phyloP scores from a whole-genome alignment of 53 echinoderm and acorn worm genomes.

The Luidia sarsii region DNA sequence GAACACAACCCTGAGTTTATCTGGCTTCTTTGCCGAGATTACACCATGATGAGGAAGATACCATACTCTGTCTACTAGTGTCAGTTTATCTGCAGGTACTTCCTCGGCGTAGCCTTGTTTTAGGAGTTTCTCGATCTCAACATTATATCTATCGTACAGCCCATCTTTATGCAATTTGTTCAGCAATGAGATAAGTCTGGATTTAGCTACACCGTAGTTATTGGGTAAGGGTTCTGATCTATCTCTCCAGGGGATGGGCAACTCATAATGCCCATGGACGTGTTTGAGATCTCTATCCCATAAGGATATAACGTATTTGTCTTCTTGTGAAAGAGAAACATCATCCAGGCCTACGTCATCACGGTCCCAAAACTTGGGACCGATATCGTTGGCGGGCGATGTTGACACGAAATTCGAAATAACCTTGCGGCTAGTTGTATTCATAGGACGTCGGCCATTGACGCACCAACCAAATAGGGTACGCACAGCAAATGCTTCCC shows the following conservation, averaged over 20 bases:
- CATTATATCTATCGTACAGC: constrained; percentile 31
- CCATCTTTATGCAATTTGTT: constrained; percentile 1
- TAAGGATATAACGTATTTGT: constrained; percentile 22
- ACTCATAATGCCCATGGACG: constrained; percentile 53
- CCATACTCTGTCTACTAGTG: constrained; percentile 23
- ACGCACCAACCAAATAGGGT: constrained; percentile 58
- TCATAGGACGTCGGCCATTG: constrained; percentile 37
- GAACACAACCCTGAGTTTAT: too few species aligned
- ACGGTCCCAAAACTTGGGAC: constrained; percentile 45
- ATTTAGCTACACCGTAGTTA: constrained; percentile 35
- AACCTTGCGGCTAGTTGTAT: constrained; percentile 15
- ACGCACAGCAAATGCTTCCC: constrained; percentile 52
- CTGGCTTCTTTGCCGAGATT: constrained; percentile 34
- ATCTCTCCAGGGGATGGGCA: constrained; percentile 56
- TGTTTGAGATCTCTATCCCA: constrained; percentile 40
- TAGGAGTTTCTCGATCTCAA: constrained; percentile 21
- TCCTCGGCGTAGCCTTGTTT: constrained; percentile 39
- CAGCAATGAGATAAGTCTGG: constrained; percentile 18
- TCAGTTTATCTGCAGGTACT: constrained; percentile 32
- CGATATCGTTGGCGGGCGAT: too few species aligned
- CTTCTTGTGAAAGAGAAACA: constrained; percentile 41
- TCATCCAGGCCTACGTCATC: constrained; percentile 38
- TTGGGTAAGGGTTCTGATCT: constrained; percentile 40
- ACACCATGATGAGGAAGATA: constrained; percentile 64
- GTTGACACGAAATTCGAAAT: constrained; percentile 55